Evolutionary conservation across 2,113 vertebrate species (phyloP), one percentile per base, ranked within the genome.

Genomic region (Tachycineta bicolor): DNA sequence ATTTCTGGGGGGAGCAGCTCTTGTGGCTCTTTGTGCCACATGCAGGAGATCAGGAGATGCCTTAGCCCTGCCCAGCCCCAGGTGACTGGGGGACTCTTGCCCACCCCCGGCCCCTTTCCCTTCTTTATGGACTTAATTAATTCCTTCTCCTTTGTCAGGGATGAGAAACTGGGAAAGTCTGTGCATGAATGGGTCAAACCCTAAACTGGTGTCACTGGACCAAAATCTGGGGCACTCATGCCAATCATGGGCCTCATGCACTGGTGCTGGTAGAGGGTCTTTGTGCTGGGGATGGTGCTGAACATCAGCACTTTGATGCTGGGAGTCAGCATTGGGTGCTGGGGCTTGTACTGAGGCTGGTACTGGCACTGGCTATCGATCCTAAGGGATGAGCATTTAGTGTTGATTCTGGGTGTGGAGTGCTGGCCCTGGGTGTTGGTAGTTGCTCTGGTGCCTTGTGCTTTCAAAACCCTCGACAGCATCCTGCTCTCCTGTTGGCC

Each of bases 51-150:
- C 1, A 8, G 77, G 74, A 47, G 75, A 44, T 39, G 34, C n/a
- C 60, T 53, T 26, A 16, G 3, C 12, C 41, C 52, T 62, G 69
- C 59, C 53, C 39, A 50, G 71, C 34, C 43, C 39, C 64, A 14
- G 43, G 41, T 0, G 0, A 17, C 0, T 16, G 10, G 11, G 37
- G 49, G 28, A 9, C 14, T 58, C 43, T 29, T 75, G 43, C 29
- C 20, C 43, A 56, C 14, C 28, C 46, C 49, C 49, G 49, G 13
- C 62, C 37, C 23, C 49, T 77, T 47, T 34, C 31, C 29, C 53
- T 76, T 60, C 34, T 5, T 33, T 5, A 14, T 4, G 47, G 47
- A 28, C 41, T 58, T 41, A 49, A 33, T 74, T 7, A 14, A 37
- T 56, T 44, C 28, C 18, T 65, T 83, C 52, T 53, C 7, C 47